Percentiles rank a stretch among this genome's conserved stretches.
Conservation (phyloP, 2,797 vertebrate species). For the Microtus californicus region DNA sequence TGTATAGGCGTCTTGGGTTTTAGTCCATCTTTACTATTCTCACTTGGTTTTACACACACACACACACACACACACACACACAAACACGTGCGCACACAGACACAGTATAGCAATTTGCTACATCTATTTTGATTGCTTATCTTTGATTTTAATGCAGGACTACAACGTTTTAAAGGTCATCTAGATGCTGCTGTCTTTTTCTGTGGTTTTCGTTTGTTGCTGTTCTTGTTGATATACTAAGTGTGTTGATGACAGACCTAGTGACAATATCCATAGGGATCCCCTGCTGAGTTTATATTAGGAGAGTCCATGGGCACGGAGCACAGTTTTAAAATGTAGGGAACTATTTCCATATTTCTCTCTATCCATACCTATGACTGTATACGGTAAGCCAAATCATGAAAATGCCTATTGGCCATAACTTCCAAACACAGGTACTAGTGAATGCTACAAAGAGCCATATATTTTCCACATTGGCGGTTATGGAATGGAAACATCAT, state of each 20-base stretch:
- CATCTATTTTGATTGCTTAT: background rate
- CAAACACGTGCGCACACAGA: background rate
- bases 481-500: background rate
- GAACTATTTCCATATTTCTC: background rate
- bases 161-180: background rate
- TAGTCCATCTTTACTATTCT: background rate
- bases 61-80: background rate
- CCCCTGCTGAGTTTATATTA: background rate
- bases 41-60: background rate
- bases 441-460: background rate
- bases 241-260: background rate
- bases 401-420: background rate
- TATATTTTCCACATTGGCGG: background rate
- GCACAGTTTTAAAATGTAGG: background rate
- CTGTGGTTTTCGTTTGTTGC: background rate
- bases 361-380: background rate
- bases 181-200: background rate
- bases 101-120: background rate
- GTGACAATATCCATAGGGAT: background rate
- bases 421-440: background rate
- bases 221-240: background rate
- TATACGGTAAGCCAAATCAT: background rate
- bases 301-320: background rate
- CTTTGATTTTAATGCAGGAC: background rate
- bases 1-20: background rate